Base-by-base conservation (phyloP, 2,888 invertebrate species). In the Augochlorella aurata region DNA sequence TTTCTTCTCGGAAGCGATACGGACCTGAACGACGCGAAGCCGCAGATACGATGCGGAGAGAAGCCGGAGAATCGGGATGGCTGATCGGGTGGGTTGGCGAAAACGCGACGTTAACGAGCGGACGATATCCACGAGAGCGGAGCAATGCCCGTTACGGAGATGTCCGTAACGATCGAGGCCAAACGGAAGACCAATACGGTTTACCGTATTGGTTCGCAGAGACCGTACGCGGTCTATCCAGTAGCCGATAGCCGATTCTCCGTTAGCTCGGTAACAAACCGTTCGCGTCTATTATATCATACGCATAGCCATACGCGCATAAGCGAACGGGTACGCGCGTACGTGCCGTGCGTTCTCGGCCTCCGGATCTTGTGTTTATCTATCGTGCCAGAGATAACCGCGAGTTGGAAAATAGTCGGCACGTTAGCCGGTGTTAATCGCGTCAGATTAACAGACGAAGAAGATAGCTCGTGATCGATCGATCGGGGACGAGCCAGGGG, bases 121-220 rank as follows among this genome's bases (percentile, higher is more conserved):
- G 2, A 12, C 21, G 54, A 8, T 38, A 61, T 68, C 54, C 63
- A 65, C 16, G 47, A 5, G 38, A 38, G 38, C 29, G 61, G 47
- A 63, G 66, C 74, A 47, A 61, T 71, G 61, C n/a, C 7, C 52
- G 29, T 50, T 16, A 29, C 61, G 61, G 18, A 18, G 68, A 76
- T 75, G 45, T 47, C 21, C 54, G 61, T 5, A 12, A 49, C 75
- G 63, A 80, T 75, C 63, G 67, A 68, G 81, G 75, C 75, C 81
- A 68, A 54, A 68, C 63, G 54, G 75, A 54, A 68, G 71, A 80
- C 47, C 47, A 16, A 7, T 16, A 14, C 66, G 44, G 61, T 54
- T 61, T 21, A 61, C 75, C 76, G 76, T 81, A 72, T 80, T 52
- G 66, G 79, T 66, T 10, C 29, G 14, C 38, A 52, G 24, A 79